Conservation (phyloP, 1,140 invertebrate species). For the Camponotus floridanus region DNA sequence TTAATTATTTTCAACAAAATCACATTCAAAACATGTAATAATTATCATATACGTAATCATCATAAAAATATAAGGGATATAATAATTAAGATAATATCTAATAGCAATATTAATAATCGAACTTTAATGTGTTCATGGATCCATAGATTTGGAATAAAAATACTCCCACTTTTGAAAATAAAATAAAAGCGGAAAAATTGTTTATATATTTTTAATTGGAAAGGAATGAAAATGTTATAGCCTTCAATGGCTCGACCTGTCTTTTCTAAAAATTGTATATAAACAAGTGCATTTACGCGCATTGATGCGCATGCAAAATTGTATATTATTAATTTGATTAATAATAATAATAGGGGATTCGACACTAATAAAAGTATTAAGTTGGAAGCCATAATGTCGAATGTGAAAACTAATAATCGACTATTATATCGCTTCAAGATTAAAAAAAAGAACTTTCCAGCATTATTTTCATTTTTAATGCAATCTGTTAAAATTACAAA, state of each 20-base stretch:
- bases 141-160: not conserved
- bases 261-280: constrained; percentile 40
- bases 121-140: constrained; percentile 1
- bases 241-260: constrained; percentile 15
- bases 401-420: not conserved
- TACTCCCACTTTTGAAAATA: not conserved
- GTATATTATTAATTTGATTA: constrained; percentile 11
- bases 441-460: not conserved
- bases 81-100: not conserved
- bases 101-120: not conserved
- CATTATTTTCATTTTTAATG: not conserved
- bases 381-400: not conserved
- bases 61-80: not conserved
- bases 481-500: not conserved
- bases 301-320: constrained; percentile 3
- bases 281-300: constrained; percentile 39
- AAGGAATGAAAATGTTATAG: constrained; percentile 18
- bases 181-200: not conserved
- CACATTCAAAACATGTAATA: not conserved
- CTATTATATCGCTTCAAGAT: not conserved
- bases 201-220: not conserved
- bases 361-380: constrained; percentile 6
- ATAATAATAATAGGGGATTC: constrained; percentile 4
- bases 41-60: constrained; percentile 21
- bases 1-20: not conserved